Evolutionary conservation across 2,113 vertebrate genomes (phyloP), one percentile per base, ranked within the genome.

Genomic region (Dicentrarchus labrax): DNA sequence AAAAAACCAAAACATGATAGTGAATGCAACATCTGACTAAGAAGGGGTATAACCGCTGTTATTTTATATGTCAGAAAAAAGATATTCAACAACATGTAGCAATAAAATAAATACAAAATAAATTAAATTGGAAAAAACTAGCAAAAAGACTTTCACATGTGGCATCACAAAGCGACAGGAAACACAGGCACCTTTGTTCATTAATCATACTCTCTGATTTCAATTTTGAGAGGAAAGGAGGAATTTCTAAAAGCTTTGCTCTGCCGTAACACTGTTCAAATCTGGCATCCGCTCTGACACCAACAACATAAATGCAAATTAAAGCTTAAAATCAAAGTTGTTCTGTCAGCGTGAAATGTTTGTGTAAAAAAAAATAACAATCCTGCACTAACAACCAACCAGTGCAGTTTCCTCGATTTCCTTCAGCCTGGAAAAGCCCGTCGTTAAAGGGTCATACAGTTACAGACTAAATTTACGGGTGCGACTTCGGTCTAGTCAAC

Each of bases 71-170:
- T 65, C 48, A 53, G 79, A 39, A 68, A 45, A 69, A 84, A 8
- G 60, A 78, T 47, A 77, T 75, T 61, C 68, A 78, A 86, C 56
- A 84, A 70, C 59, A 54, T 83, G 56, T 61, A 30, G 72, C 78
- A 83, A 80, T 53, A 69, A 89, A 93, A 92, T 92, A 93, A 93
- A 92, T 92, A 87, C 72, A 90, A 80, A 94, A 91, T 93, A 94
- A 94, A 91, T 93, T 84, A 93, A 91, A 91, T 75, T 82, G 62
- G 21, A 61, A 53, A 82, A 85, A 85, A 69, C 9, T 61, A 71
- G 53, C 47, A 78, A 69, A 30, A 54, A 78, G 50, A 80, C 45
- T 84, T 82, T 72, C 45, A 45, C 54, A 54, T 69, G 74, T 72
- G 54, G 61, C 41, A 4, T 82, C 21, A 54, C 38, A 65, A 36